Evolutionary conservation across 2,113 vertebrate genomes (phyloP), one percentile per base, ranked within the genome.

Genomic region (Desmodus rotundus): DNA sequence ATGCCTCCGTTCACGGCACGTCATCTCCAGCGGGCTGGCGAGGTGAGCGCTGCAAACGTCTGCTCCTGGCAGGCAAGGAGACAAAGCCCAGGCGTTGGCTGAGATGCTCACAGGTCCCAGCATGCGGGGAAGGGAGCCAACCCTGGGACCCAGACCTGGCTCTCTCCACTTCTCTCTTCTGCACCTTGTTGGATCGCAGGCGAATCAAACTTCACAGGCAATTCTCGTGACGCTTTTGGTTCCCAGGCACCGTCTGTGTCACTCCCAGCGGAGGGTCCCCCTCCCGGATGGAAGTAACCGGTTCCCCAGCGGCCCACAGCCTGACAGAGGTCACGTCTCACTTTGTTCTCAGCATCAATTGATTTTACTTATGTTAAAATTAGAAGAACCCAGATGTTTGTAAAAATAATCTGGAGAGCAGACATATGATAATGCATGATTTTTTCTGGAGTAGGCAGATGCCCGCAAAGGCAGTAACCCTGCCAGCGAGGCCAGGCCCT

Each of bases 371-470:
- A 56, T 1, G 17, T 86, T 85, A 80, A 80, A 73, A 82, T 20
- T 85, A 12, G 11, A 58, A 78, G 50, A 84, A 91, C 80, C 65
- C 45, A 36, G 43, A 50, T 2, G 3, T 91, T 45, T 91, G 1
- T 92, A 36, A 84, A 97, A 84, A n/a, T 90, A 70, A 84, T 43
- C 63, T 56, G 73, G 91, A 68, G 36, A 50, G 90, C 78, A 87
- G 86, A 47, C 81, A 68, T 8, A 36, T 56, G 54, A 8, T 24
- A 89, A 3, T 43, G 22, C 33, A 15, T 16, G 33, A 63, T 24
- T 89, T 72, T 92, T 38, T 4, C 28, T 83, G 33, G 13, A 65
- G 47, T 63, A 36, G 36, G 24, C 47, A 70, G 68, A 54, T 8
- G 12, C 67, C 17, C 45, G 89, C 41, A 82, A 89, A 93, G 58